A percentile compares a stretch with the other conserved stretches of the same genome.
phyloP scores from a whole-genome alignment of 2,797 vertebrate species.

The Manis crassicaudata region DNA sequence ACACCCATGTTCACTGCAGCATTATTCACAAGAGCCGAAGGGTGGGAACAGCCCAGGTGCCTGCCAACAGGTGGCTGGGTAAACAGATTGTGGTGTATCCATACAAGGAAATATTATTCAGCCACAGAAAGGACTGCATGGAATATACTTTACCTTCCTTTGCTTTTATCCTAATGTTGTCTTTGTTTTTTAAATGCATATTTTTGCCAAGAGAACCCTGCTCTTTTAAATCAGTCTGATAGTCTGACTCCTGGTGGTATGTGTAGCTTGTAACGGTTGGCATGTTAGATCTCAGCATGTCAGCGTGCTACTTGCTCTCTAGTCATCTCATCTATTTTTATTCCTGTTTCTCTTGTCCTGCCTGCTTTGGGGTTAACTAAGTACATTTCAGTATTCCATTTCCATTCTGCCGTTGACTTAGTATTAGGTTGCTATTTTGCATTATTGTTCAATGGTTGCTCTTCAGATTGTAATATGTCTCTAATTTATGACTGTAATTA shows the following conservation, averaged over 20 bases:
- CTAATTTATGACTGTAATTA: not conserved
- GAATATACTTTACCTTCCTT: not conserved
- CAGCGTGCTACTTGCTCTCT: not conserved
- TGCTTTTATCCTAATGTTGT: not conserved
- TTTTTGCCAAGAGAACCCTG: not conserved
- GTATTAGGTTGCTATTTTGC: not conserved
- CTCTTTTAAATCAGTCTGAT: not conserved
- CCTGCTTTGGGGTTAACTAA: not conserved
- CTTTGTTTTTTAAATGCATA: not conserved
- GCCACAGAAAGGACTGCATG: not conserved
- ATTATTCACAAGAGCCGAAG: not conserved
- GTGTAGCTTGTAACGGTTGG: not conserved
- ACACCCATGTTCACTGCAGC: not conserved
- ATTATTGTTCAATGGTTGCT: accelerated
- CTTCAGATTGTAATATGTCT: not conserved
- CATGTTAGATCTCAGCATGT: accelerated
- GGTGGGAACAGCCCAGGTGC: not conserved
- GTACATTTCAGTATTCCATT: not conserved
- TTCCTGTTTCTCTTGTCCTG: not conserved
- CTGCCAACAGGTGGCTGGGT: not conserved
- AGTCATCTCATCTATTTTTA: not conserved
- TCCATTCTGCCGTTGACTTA: not conserved
- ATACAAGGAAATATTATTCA: accelerated
- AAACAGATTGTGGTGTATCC: not conserved
- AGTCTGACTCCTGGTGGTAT: not conserved